Evolutionary conservation across 2,113 vertebrate species (phyloP).

Genomic region (Prunella fulvescens): DNA sequence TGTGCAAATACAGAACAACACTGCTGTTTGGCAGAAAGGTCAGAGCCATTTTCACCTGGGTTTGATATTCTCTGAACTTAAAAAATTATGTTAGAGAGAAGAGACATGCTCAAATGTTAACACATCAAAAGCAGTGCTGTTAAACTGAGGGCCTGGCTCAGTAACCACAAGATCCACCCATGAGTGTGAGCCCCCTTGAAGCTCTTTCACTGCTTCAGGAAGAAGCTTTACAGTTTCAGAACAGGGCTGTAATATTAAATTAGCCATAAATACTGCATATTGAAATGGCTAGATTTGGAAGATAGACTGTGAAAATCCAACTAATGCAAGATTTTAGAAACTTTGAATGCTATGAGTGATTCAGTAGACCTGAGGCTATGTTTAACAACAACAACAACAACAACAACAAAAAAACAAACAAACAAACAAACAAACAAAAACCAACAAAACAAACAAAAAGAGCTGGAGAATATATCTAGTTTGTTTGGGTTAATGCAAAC

Average conservation of each 20-base stretch:
- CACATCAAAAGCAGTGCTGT: not conserved
- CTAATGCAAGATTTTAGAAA: not conserved
- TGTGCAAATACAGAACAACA: rapidly evolving
- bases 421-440: not conserved
- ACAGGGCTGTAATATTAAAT: not conserved
- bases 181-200: not conserved
- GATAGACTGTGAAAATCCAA: not conserved
- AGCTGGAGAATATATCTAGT: not conserved
- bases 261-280: not conserved
- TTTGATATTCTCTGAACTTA: not conserved
- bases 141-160: not conserved
- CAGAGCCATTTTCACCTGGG: not conserved
- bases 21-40: not conserved
- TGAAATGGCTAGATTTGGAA: not conserved
- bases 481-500: not conserved
- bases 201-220: not conserved
- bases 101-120: rapidly evolving
- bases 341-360: not conserved
- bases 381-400: not conserved
- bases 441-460: not conserved
- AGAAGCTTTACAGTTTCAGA: not conserved
- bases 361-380: not conserved
- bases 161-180: not conserved
- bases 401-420: not conserved
- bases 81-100: not conserved